A percentile compares a stretch with the other conserved stretches of the same genome.
phyloP scores from a whole-genome alignment of 2,888 invertebrate genomes.

The Agonopterix heracliana region DNA sequence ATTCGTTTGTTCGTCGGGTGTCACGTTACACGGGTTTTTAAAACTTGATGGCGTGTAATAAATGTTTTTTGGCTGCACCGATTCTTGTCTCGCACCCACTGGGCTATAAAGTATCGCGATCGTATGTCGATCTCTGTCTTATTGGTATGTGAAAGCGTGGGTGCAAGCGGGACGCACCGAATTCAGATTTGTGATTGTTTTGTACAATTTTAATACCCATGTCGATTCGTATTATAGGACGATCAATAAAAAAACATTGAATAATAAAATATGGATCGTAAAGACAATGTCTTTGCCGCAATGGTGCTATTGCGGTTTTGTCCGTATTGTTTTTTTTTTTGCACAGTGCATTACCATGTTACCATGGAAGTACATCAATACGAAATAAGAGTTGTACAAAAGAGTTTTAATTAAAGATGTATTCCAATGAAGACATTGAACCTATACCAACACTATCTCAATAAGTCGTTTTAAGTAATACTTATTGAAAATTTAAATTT shows the following conservation, averaged over 20 bases:
- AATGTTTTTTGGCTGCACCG: slow-evolving; percentile 61
- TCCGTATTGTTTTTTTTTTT: slow-evolving; percentile 1
- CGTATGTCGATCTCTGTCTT: slow-evolving; percentile 22
- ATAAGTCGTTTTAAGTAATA: too few relatives aligned
- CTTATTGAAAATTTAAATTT: too few relatives aligned
- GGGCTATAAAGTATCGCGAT: slow-evolving; percentile 39
- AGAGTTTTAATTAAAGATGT: too few relatives aligned
- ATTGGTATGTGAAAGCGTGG: slow-evolving; percentile 11
- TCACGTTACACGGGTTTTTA: slow-evolving; percentile 62
- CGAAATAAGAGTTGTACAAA: too few relatives aligned
- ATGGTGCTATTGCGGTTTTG: slow-evolving; percentile 31
- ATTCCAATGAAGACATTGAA: too few relatives aligned
- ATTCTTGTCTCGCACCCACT: slow-evolving; percentile 43
- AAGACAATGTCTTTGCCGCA: slow-evolving; percentile 36
- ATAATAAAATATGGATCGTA: slow-evolving; percentile 35
- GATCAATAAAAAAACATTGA: slow-evolving; percentile 33
- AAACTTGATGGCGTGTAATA: slow-evolving; percentile 68
- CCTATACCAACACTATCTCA: too few relatives aligned
- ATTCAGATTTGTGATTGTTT: slow-evolving; percentile 37
- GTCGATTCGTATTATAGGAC: slow-evolving; percentile 49
- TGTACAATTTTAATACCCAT: slow-evolving; percentile 45
- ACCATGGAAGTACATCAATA: too few relatives aligned
- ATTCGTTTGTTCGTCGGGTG: slow-evolving; percentile 51
- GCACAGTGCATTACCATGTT: not conserved
- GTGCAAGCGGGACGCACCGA: slow-evolving; percentile 28